Conservation (phyloP, 1,140 invertebrate genomes). For the Bombus picipes region DNA sequence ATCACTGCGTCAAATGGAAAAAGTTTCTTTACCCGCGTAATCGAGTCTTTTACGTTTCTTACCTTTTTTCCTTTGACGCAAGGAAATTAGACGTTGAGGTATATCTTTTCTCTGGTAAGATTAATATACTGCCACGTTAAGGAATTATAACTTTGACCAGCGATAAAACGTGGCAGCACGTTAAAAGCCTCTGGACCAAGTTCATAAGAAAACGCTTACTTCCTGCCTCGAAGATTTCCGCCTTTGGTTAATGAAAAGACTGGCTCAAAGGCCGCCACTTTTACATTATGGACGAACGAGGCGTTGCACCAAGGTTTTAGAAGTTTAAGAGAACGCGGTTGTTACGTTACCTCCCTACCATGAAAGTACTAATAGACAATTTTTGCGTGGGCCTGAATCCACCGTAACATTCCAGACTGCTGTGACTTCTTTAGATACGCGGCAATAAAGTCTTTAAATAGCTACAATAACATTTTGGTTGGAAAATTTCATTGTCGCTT, state of each 20-base stretch:
- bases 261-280: conserved; percentile 6
- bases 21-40: not conserved
- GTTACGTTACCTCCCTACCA: not conserved
- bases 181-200: not conserved
- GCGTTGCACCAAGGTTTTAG: not conserved
- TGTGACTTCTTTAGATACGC: not conserved
- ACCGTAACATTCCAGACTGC: too few species aligned
- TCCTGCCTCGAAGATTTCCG: conserved; percentile 3
- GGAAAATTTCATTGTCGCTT: not conserved
- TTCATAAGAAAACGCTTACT: conserved; percentile 17
- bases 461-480: not conserved
- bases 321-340: not conserved
- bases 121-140: conserved; percentile 7
- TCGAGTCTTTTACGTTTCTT: not conserved
- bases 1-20: not conserved
- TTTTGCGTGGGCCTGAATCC: not conserved
- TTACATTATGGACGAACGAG: conserved; percentile 7
- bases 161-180: not conserved
- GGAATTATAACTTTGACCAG: conserved; percentile 15
- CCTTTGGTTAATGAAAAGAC: conserved; percentile 19
- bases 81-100: not conserved
- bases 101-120: not conserved
- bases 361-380: not conserved
- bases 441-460: not conserved
- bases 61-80: not conserved